Conservation (phyloP, 2,113 vertebrate genomes). For the Ptilorrhoa leucosticta region DNA sequence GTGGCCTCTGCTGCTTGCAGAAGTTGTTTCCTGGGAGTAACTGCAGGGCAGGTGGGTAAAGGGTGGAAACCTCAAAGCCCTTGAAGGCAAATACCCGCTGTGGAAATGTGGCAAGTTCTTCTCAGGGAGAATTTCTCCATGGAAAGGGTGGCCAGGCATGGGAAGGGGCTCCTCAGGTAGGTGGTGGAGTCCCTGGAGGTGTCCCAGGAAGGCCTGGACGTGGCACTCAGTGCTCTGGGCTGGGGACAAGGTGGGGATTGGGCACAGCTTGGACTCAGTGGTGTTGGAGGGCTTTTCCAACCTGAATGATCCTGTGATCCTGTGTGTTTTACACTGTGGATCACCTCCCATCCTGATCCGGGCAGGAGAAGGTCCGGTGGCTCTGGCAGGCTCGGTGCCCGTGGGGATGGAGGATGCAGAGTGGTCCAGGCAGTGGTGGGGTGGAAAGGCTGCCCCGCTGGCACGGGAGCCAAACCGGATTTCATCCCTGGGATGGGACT, state of each 20-base stretch:
- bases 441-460: background rate
- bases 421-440: rapidly evolving
- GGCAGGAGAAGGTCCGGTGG: background rate
- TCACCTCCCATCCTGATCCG: rapidly evolving
- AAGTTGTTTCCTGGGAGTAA: background rate
- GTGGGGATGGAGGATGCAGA: rapidly evolving
- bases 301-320: background rate
- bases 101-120: background rate
- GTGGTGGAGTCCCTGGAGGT: background rate
- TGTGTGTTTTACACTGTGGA: background rate
- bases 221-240: background rate
- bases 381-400: background rate
- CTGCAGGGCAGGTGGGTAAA: background rate
- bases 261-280: background rate
- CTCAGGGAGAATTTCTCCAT: background rate
- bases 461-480: background rate
- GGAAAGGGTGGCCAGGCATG: background rate
- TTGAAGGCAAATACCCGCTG: background rate
- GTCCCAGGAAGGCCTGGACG: background rate
- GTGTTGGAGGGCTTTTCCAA: background rate
- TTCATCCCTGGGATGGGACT: background rate
- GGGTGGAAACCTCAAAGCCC: background rate
- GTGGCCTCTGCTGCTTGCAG: background rate
- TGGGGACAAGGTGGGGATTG: background rate
- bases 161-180: background rate